A percentile compares a stretch with the other conserved stretches of the same genome.
phyloP scores from a whole-genome alignment of 1,140 invertebrate species.

The Sycophila sp. region DNA sequence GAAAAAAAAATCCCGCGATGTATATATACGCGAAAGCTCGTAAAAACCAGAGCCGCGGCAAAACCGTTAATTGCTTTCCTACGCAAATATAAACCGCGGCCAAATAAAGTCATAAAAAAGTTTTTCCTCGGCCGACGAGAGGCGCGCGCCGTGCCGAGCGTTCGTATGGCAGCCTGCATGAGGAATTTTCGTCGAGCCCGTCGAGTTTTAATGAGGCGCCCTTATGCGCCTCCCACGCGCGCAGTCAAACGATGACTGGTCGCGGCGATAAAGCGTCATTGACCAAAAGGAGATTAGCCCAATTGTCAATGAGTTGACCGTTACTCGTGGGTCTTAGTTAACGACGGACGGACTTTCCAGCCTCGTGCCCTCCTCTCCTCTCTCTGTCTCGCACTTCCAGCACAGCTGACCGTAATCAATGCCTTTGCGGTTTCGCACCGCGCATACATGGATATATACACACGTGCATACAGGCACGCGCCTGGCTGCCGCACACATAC shows the following conservation, averaged over 20 bases:
- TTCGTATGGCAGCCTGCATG: background rate
- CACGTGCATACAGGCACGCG: too few species aligned
- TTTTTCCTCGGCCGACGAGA: background rate
- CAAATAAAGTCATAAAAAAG: slow-evolving; percentile 2
- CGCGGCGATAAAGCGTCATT: background rate
- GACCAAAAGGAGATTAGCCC: background rate
- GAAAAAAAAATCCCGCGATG: background rate
- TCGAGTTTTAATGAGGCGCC: too few species aligned
- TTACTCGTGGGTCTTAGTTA: background rate
- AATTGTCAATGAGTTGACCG: slow-evolving; percentile 2
- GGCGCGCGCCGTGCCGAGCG: background rate
- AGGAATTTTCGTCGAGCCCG: background rate
- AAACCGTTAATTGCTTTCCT: slow-evolving; percentile 13
- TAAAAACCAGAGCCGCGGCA: background rate
- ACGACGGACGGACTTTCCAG: background rate
- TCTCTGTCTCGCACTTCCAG: background rate
- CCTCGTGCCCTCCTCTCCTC: background rate
- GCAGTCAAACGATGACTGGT: background rate
- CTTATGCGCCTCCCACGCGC: background rate
- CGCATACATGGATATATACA: background rate
- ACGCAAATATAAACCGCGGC: background rate
- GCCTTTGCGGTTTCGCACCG: background rate
- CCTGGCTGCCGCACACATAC: too few species aligned
- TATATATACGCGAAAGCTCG: background rate
- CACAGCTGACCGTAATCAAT: slow-evolving; percentile 10